A percentile compares a stretch with the other conserved stretches of the same genome.
Conservation (phyloP, 92 coral and sea anemone species). For the Parazoanthus atlanticus region DNA sequence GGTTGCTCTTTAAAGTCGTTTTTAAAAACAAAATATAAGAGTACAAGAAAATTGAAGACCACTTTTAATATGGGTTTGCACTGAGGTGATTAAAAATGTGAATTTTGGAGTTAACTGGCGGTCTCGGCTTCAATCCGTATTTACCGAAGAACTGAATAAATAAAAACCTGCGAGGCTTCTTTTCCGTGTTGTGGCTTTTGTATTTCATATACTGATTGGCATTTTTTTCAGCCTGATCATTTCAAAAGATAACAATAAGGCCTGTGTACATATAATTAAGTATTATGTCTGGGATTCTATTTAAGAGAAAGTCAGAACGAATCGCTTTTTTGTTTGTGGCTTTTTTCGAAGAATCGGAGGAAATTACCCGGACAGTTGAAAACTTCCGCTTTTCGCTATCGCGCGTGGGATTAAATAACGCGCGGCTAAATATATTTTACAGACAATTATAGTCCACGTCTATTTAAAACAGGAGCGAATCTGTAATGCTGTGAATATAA, state of each 20-base stretch:
- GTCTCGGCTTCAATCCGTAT: not conserved
- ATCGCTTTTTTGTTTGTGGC: conserved; percentile 3
- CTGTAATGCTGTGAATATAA: not conserved
- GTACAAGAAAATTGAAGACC: no score
- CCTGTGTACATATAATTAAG: not conserved
- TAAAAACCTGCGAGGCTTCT: not conserved
- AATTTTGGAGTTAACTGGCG: no score
- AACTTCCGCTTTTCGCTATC: not conserved
- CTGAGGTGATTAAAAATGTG: not conserved
- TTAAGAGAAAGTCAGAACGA: not conserved
- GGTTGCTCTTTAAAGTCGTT: no score
- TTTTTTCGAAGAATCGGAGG: not conserved
- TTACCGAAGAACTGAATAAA: not conserved
- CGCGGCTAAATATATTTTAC: conserved; percentile 9
- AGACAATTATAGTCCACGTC: not conserved
- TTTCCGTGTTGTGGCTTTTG: not conserved
- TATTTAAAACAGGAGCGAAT: conserved; percentile 10
- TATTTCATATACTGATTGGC: not conserved
- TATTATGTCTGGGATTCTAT: not conserved
- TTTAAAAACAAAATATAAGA: not conserved
- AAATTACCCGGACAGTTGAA: not conserved
- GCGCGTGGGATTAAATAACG: not conserved
- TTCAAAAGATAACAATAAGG: not conserved
- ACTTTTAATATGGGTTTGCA: not conserved
- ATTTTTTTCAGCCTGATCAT: not conserved